Percentiles rank a stretch among this genome's conserved stretches.
These are phyloP conservation scores for Hymenopus coronatus DNA, from an alignment of 2,888 invertebrate species.

Conservation along the genomic window DNA sequence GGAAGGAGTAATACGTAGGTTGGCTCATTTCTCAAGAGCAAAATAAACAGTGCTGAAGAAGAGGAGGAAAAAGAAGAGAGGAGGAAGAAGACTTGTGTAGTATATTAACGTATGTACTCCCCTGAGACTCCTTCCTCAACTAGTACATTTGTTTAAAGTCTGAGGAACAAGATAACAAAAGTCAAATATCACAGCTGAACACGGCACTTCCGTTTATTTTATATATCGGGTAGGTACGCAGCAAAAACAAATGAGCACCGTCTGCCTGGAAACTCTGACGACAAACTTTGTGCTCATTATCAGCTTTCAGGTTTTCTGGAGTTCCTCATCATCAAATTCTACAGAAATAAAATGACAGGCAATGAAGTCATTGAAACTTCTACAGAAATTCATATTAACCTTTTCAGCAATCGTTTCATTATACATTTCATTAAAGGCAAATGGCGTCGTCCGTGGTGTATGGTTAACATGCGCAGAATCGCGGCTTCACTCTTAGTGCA, in stretches of 20 bases:
- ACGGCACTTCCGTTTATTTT: background rate
- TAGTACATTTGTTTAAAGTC: background rate
- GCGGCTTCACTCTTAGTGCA: too few relatives aligned
- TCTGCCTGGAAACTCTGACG: background rate
- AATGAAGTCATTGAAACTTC: too few relatives aligned
- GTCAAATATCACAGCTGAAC: background rate
- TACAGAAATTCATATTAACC: too few relatives aligned
- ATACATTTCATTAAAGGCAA: too few relatives aligned
- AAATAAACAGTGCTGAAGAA: background rate
- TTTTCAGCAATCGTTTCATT: too few relatives aligned
- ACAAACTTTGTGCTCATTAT: background rate
- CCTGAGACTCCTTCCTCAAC: background rate
- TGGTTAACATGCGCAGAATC: too few relatives aligned
- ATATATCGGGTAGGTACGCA: background rate
- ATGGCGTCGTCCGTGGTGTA: too few relatives aligned
- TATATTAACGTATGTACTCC: background rate
- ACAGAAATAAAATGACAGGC: too few relatives aligned
- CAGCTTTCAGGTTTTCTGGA: too few relatives aligned
- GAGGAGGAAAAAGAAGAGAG: background rate
- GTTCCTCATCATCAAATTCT: too few relatives aligned
- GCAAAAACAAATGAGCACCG: background rate
- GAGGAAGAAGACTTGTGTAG: background rate
- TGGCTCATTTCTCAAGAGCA: slow-evolving; percentile 16
- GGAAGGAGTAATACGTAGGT: background rate
- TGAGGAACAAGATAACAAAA: background rate